Evolutionary conservation across 2,797 vertebrate genomes (phyloP).

Genomic region (Sylvilagus floridanus): DNA sequence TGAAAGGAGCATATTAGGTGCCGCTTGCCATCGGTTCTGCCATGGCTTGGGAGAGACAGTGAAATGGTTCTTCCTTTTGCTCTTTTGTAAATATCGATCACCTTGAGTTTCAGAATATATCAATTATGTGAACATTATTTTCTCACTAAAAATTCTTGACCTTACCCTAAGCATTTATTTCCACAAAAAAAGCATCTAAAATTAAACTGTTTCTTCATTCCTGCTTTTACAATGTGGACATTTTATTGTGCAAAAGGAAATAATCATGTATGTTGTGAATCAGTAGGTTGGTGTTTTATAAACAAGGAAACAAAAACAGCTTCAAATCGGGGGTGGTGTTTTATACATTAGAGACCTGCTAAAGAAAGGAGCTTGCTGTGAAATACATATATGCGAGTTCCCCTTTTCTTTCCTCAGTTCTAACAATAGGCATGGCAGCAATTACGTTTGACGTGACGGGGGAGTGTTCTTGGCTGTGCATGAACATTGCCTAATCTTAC

Average conservation of each 20-base stretch:
- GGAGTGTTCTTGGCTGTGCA: background rate
- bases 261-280: background rate
- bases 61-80: background rate
- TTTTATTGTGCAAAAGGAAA: background rate
- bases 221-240: background rate
- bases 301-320: slow-evolving; percentile 12
- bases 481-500: background rate
- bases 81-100: background rate
- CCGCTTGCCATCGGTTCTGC: no score
- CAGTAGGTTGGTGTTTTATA: background rate
- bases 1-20: no score
- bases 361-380: slow-evolving; percentile 15
- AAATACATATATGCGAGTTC: background rate
- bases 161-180: background rate
- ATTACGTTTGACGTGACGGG: background rate
- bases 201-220: background rate
- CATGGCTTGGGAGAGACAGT: no score
- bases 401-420: background rate
- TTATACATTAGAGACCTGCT: slow-evolving; percentile 15
- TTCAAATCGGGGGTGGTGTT: slow-evolving; percentile 18
- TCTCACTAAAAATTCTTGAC: background rate
- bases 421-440: slow-evolving; percentile 26
- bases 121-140: background rate
- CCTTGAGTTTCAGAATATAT: background rate
- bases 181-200: background rate